Base-by-base conservation (phyloP, 2,797 vertebrate species). In the Anguilla anguilla region DNA sequence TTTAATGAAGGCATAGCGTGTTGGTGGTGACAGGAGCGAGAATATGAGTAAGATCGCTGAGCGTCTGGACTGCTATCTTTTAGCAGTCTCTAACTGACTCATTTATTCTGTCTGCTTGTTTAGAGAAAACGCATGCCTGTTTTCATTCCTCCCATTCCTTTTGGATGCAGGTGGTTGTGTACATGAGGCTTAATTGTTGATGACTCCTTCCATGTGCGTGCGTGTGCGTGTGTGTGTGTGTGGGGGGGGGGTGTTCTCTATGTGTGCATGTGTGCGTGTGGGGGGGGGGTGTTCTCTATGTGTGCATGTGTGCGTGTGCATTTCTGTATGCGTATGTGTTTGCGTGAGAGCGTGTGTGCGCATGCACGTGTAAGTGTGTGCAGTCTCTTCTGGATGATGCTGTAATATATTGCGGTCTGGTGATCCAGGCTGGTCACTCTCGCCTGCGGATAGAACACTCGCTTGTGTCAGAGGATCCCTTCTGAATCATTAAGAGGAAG, bases 151-250 rank as follows among this genome's bases (percentile, higher is more conserved):
- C 22, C 46, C 43, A 51, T 25, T 46, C 2, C 25, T 25, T 82
- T n/a, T 82, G 17, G 46, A 22, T 25, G 19, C 25, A 43, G 6
- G 46, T 25, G 39, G 49, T 81, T 81, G 43, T 81, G 17, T 46
- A 11, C 1, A 22, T 49, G 17, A 25, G 19, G 77, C 7, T 25
- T 49, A 79, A 22, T 79, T 22, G 5, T 15, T 79, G 35, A 22
- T 79, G 19, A 79, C 74, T 74, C 17, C 69, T 39, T 35, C 6
- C 69, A n/a, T 88, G 19, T 88, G 72, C 25, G 22, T 88, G 39
- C 51, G 72, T 83, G 6, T 88, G 69, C 85, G 64, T 85, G 55
- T 88, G 85, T 88, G 1, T 89, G 31, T 88, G 61, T 74, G 69
- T 15, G 10, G 74, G 69, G 6, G 31, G 11, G 59, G 11, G 39